Evolutionary conservation across 2,888 invertebrate genomes (phyloP).

Genomic region (Gnatocerus cornutus): DNA sequence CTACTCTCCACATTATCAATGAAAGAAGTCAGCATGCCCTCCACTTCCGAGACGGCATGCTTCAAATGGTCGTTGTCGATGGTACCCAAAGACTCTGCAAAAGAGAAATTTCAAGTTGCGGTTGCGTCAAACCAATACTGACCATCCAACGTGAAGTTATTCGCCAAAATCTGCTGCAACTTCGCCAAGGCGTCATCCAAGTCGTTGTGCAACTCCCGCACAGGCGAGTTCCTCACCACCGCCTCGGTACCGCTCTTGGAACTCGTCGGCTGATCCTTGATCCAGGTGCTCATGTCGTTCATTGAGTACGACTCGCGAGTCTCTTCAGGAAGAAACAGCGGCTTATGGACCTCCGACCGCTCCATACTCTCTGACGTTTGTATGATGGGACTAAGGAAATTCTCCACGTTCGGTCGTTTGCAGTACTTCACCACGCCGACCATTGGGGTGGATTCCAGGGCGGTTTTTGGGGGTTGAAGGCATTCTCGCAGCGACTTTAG

Average conservation of each 20-base stretch:
- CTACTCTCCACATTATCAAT: slow-evolving; percentile 80
- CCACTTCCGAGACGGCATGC: slow-evolving; percentile 81
- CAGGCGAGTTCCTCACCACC: slow-evolving; percentile 55
- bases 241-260: slow-evolving; percentile 10
- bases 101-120: slow-evolving; percentile 19
- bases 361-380: slow-evolving; percentile 65
- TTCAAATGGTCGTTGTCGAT: slow-evolving; percentile 80
- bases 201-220: slow-evolving; percentile 77
- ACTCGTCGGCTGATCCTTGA: slow-evolving; percentile 72
- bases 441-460: slow-evolving; percentile 66
- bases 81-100: slow-evolving; percentile 71
- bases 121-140: slow-evolving; percentile 54
- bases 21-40: slow-evolving; percentile 79
- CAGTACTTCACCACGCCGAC: slow-evolving; percentile 53
- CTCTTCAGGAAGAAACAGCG: slow-evolving; percentile 20
- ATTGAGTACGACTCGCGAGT: slow-evolving; percentile 69
- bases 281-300: slow-evolving; percentile 79
- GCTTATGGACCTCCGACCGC: slow-evolving; percentile 6
- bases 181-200: slow-evolving; percentile 81
- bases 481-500: slow-evolving; percentile 62
- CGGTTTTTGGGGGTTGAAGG: slow-evolving; percentile 38
- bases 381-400: slow-evolving; percentile 74
- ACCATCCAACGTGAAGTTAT: slow-evolving; percentile 80
- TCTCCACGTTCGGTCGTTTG: slow-evolving; percentile 71
- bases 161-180: slow-evolving; percentile 81